Percentiles rank a stretch among this genome's conserved stretches.
Conservation (phyloP, 2,113 vertebrate species). For the Rafetus swinhoei region DNA sequence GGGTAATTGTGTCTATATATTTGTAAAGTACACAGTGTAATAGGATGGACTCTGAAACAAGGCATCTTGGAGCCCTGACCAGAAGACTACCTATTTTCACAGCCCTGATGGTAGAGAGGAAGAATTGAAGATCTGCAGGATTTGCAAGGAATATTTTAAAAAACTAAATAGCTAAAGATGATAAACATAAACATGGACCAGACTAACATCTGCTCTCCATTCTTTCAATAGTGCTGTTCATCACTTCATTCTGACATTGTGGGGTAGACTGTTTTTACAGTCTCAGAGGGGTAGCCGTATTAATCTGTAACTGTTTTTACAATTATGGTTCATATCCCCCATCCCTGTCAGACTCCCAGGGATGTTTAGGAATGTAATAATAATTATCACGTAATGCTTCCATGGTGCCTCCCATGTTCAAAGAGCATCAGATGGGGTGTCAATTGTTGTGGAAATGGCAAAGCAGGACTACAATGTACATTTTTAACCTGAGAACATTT, state of each 20-base stretch:
- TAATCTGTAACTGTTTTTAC: neutral
- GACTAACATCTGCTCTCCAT: neutral
- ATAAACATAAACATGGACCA: neutral
- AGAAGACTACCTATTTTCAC: neutral
- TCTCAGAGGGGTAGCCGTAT: too few relatives aligned
- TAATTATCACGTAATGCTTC: neutral
- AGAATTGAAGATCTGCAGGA: neutral
- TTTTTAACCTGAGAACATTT: neutral
- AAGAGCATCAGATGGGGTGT: constrained; percentile 26
- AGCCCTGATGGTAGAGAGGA: neutral
- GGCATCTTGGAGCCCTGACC: neutral
- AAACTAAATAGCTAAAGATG: neutral
- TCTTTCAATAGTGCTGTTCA: neutral
- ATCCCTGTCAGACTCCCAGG: constrained; percentile 26
- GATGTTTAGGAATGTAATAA: constrained; percentile 27
- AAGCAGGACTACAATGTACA: constrained; percentile 21
- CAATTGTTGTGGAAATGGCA: constrained; percentile 4
- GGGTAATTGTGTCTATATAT: accelerated
- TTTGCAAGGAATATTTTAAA: neutral
- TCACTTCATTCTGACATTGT: neutral
- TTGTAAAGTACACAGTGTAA: neutral
- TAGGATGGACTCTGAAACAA: neutral
- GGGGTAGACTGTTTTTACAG: neutral
- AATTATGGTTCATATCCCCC: neutral
- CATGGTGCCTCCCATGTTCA: neutral